Percentiles rank a stretch among this genome's conserved stretches.
phyloP scores from a whole-genome alignment of 1,140 invertebrate genomes.

The Ganaspis sp. region DNA sequence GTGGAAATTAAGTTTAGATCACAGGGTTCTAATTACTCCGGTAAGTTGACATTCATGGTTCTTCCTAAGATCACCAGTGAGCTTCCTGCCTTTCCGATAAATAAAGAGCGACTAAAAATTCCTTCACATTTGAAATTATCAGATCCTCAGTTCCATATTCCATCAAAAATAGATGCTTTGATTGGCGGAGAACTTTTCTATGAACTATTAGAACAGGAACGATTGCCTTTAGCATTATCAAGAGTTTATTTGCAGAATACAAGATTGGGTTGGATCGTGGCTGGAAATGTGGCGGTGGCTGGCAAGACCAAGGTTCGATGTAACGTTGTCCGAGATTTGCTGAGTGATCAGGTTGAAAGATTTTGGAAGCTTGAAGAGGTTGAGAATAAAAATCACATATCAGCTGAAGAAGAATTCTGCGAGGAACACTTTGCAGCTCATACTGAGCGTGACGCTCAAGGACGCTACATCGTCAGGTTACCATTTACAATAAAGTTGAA shows the following conservation, averaged over 20 bases:
- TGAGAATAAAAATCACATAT: not conserved
- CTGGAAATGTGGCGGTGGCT: constrained; percentile 13
- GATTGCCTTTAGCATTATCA: not conserved
- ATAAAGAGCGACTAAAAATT: constrained; percentile 1
- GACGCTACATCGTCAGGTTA: constrained; percentile 28
- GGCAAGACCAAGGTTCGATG: not conserved
- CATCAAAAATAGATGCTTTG: not conserved
- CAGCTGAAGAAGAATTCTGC: constrained; percentile 30
- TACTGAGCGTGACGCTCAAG: not conserved
- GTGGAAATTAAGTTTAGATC: constrained; percentile 1
- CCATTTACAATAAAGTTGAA: constrained; percentile 10
- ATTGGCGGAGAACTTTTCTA: constrained; percentile 39
- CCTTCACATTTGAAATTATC: constrained; percentile 27
- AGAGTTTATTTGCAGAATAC: constrained; percentile 46
- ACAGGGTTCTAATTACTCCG: not conserved
- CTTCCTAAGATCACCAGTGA: constrained; percentile 19
- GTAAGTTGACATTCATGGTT: constrained; percentile 23
- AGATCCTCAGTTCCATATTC: constrained; percentile 32
- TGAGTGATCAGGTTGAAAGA: constrained; percentile 33
- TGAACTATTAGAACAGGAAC: not conserved
- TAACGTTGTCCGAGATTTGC: not conserved
- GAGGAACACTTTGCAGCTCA: constrained; percentile 37
- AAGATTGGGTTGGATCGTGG: constrained; percentile 43
- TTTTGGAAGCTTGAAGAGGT: constrained; percentile 50
- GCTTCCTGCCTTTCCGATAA: not conserved